Evolutionary conservation across 2,888 invertebrate genomes (phyloP).

Genomic region (Tetramorium bicarinatum): DNA sequence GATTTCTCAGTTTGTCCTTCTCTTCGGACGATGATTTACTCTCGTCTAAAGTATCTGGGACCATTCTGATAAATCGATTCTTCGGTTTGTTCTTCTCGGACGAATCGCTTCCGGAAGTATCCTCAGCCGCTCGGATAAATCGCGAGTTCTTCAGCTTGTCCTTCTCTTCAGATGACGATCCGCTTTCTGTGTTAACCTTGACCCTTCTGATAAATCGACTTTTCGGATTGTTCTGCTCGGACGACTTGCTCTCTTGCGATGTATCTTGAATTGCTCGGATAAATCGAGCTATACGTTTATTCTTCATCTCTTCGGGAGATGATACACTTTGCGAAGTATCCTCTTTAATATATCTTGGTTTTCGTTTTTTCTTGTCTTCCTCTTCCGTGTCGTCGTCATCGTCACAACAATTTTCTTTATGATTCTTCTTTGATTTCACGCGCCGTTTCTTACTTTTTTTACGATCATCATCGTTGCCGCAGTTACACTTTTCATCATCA

Average conservation of each 20-base stretch:
- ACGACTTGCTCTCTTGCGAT: neutral
- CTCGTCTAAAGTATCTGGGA: neutral
- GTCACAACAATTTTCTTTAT: constrained; percentile 34
- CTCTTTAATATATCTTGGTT: neutral
- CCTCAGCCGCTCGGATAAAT: neutral
- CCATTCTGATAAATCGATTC: constrained; percentile 28
- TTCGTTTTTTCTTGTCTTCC: constrained; percentile 2
- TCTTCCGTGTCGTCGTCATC: constrained; percentile 10
- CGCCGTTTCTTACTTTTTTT: constrained; percentile 19
- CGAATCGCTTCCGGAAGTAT: constrained; percentile 9
- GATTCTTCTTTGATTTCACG: constrained; percentile 14
- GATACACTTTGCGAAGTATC: constrained; percentile 1
- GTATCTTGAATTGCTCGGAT: neutral
- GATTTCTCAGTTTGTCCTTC: constrained; percentile 6
- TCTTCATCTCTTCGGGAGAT: neutral
- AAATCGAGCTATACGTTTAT: neutral
- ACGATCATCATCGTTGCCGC: constrained; percentile 28
- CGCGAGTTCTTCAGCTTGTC: constrained; percentile 9
- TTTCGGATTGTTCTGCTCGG: neutral
- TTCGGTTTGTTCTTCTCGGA: constrained; percentile 38
- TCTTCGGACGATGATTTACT: constrained; percentile 40
- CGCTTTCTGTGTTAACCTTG: constrained; percentile 15
- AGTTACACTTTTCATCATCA: constrained; percentile 39
- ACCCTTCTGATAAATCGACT: constrained; percentile 1
- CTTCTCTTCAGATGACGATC: constrained; percentile 34